Evolutionary conservation across 2,113 vertebrate species (phyloP).

Genomic region (Heterochromis multidens): DNA sequence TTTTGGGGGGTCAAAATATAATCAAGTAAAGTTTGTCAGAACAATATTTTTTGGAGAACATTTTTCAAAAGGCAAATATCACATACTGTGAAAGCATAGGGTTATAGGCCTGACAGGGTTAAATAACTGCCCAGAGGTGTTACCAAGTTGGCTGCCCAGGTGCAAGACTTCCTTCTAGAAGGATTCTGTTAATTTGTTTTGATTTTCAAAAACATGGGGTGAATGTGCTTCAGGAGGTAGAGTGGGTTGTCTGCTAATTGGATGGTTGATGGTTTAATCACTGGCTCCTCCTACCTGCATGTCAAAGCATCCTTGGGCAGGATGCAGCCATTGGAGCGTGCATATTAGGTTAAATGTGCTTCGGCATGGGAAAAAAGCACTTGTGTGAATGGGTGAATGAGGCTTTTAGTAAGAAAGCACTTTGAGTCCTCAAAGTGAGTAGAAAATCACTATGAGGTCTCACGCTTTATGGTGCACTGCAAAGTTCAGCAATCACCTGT

Average conservation of each 20-base stretch:
- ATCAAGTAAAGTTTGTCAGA: too few relatives aligned
- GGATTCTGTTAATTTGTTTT: too few relatives aligned
- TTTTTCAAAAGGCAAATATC: neutral
- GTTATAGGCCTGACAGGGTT: neutral
- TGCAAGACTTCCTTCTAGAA: too few relatives aligned
- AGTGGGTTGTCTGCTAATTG: neutral
- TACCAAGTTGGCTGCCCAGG: neutral
- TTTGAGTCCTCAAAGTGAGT: neutral
- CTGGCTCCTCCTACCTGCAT: neutral
- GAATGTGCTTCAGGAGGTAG: neutral
- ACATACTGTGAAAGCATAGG: neutral
- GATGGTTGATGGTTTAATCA: neutral
- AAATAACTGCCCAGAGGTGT: neutral
- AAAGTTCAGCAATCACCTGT: neutral
- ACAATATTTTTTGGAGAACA: neutral
- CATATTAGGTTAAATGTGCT: too few relatives aligned
- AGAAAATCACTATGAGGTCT: neutral
- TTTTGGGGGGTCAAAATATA: too few relatives aligned
- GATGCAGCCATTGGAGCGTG: neutral
- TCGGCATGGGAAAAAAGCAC: neutral
- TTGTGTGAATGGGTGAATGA: neutral
- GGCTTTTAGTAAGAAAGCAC: neutral
- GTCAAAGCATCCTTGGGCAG: neutral
- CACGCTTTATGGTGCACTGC: neutral
- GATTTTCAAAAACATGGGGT: too few relatives aligned